Conservation (phyloP, 2,888 invertebrate species). For the Exephanes ischioxanthus region DNA sequence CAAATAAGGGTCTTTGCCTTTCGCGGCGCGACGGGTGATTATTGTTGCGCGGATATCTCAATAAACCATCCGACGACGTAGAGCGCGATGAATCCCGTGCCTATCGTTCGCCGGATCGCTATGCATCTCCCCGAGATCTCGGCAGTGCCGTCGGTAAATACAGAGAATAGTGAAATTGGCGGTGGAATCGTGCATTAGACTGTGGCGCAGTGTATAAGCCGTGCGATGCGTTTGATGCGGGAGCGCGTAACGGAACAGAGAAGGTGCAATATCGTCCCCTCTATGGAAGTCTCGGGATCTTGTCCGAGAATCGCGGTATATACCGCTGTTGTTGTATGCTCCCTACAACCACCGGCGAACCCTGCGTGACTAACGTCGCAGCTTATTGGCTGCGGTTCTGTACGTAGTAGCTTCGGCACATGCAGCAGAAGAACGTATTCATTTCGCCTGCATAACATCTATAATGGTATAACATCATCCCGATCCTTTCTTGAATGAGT, state of each 20-base stretch:
- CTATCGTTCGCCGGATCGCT: background rate
- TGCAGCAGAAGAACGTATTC: slow-evolving; percentile 41
- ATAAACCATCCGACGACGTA: slow-evolving; percentile 29
- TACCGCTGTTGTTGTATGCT: slow-evolving; percentile 20
- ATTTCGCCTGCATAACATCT: slow-evolving; percentile 51
- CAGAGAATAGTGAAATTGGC: slow-evolving; percentile 39
- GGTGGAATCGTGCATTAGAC: slow-evolving; percentile 11
- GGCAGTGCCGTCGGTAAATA: slow-evolving; percentile 32
- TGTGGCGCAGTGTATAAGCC: background rate
- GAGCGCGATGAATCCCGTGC: slow-evolving; percentile 18
- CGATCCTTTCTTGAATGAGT: slow-evolving; percentile 2
- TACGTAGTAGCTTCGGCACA: background rate
- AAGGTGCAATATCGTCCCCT: slow-evolving; percentile 33
- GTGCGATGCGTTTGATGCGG: slow-evolving; percentile 17
- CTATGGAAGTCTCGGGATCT: slow-evolving; percentile 2
- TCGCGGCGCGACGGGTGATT: slow-evolving; percentile 7
- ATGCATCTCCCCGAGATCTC: slow-evolving; percentile 24
- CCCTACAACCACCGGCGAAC: background rate
- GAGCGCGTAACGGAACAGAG: slow-evolving; percentile 33
- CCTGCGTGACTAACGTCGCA: slow-evolving; percentile 49
- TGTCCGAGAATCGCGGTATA: slow-evolving; percentile 10
- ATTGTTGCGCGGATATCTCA: slow-evolving; percentile 40
- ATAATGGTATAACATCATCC: slow-evolving; percentile 36
- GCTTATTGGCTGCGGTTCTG: slow-evolving; percentile 12
- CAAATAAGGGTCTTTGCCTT: background rate